phyloP scores from a whole-genome alignment of 2,113 vertebrate species.

The Sciurus niger region DNA sequence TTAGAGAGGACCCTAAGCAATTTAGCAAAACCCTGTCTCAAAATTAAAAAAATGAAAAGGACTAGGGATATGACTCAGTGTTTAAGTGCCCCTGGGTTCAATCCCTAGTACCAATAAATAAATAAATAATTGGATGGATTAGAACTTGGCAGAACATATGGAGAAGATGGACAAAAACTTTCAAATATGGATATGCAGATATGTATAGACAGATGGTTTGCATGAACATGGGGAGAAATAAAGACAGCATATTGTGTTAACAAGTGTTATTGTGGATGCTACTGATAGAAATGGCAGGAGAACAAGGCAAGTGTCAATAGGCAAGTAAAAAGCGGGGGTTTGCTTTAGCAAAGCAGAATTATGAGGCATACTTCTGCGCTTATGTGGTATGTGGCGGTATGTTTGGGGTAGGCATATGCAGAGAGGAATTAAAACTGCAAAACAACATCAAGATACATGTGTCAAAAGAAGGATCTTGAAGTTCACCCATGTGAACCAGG shows the following conservation, averaged over 20 bases:
- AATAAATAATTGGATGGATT: not conserved
- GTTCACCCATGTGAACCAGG: not conserved
- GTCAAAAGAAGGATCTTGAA: not conserved
- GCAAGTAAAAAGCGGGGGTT: not conserved
- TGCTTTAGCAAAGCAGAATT: not conserved
- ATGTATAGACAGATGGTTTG: not conserved
- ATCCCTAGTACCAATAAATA: no score
- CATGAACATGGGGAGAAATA: not conserved
- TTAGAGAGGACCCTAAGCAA: not conserved
- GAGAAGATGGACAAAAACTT: not conserved
- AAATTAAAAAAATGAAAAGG: not conserved
- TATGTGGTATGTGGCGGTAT: not conserved
- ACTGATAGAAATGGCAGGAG: not conserved
- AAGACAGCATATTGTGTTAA: not conserved
- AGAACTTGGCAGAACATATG: not conserved
- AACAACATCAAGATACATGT: not conserved
- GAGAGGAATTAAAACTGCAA: not conserved
- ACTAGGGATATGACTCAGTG: no score
- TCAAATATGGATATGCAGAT: not conserved
- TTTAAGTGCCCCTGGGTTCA: no score
- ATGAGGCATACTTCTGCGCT: not conserved
- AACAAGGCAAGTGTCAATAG: not conserved
- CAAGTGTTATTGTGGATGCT: not conserved
- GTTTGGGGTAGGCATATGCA: not conserved
- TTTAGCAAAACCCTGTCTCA: not conserved